phyloP scores from a whole-genome alignment of 2,797 vertebrate genomes.

The Podarcis siculus region DNA sequence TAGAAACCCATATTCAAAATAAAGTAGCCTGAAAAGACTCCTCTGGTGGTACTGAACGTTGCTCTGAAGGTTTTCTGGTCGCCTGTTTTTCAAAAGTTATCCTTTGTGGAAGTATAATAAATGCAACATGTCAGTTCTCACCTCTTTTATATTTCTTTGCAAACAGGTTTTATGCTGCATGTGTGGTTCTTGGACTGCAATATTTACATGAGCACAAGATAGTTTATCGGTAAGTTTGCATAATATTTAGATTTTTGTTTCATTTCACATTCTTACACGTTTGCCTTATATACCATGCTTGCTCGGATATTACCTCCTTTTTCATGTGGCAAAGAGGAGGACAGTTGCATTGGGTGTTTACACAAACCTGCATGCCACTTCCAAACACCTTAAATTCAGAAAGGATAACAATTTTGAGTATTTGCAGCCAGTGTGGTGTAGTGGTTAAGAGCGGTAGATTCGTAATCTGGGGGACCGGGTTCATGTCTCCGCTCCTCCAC shows the following conservation, averaged over 20 bases:
- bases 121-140: slow-evolving; percentile 8
- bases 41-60: not conserved
- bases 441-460: too few species aligned
- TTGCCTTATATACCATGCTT: not conserved
- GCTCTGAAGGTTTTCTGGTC: not conserved
- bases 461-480: too few species aligned
- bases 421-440: too few species aligned
- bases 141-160: slow-evolving; percentile 53
- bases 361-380: not conserved
- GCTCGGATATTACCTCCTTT: too few species aligned
- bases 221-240: slow-evolving; percentile 91
- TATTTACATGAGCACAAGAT: slow-evolving; percentile 99
- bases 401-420: not conserved
- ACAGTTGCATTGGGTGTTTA: not conserved
- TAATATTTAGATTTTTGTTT: slow-evolving; percentile 84
- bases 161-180: slow-evolving; percentile 95
- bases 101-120: slow-evolving; percentile 1
- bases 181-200: slow-evolving; percentile 96
- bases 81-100: not conserved
- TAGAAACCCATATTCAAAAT: not conserved
- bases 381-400: not conserved
- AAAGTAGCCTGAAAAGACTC: not conserved
- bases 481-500: too few species aligned
- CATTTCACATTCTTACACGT: not conserved
- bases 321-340: not conserved